Conservation (phyloP, 2,113 vertebrate species). For the Hemibagrus wyckioides region DNA sequence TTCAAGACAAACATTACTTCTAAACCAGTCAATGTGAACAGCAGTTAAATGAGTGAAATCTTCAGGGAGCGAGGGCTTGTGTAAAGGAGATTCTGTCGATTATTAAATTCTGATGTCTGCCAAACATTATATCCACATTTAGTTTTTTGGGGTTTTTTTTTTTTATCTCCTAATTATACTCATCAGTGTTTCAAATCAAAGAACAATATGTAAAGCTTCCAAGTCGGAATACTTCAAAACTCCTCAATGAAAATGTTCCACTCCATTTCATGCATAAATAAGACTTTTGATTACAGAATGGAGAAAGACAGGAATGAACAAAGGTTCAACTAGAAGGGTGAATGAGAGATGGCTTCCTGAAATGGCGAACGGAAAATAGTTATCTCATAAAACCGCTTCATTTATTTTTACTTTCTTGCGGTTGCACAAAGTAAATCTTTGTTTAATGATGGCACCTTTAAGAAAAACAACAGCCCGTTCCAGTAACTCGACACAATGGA, state of each 20-base stretch:
- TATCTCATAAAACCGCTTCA: constrained; percentile 38
- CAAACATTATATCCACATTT: constrained; percentile 39
- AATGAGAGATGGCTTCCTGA: constrained; percentile 8
- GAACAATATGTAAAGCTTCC: constrained; percentile 23
- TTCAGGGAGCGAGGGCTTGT: not conserved
- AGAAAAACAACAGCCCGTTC: constrained; percentile 10
- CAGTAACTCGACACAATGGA: not conserved
- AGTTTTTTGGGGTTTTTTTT: too few relatives aligned
- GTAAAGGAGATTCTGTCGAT: constrained; percentile 9
- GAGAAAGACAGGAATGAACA: constrained; percentile 23
- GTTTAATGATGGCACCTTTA: constrained; percentile 46
- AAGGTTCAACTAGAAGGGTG: constrained; percentile 38
- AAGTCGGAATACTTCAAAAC: constrained; percentile 37
- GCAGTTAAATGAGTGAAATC: not conserved
- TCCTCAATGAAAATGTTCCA: constrained; percentile 37
- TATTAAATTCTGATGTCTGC: constrained; percentile 19
- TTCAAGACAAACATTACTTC: not conserved
- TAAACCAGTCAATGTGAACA: constrained; percentile 22
- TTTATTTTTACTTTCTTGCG: constrained; percentile 20
- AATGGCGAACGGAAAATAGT: constrained; percentile 45
- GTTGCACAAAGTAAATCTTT: constrained; percentile 41
- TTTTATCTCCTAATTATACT: constrained; percentile 46
- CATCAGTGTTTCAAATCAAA: constrained; percentile 38
- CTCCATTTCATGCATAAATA: constrained; percentile 44
- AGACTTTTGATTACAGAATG: constrained; percentile 47